Percentiles rank a stretch among this genome's conserved stretches.
Conservation (phyloP, 2,888 invertebrate species). For the Carterocephalus palaemon region DNA sequence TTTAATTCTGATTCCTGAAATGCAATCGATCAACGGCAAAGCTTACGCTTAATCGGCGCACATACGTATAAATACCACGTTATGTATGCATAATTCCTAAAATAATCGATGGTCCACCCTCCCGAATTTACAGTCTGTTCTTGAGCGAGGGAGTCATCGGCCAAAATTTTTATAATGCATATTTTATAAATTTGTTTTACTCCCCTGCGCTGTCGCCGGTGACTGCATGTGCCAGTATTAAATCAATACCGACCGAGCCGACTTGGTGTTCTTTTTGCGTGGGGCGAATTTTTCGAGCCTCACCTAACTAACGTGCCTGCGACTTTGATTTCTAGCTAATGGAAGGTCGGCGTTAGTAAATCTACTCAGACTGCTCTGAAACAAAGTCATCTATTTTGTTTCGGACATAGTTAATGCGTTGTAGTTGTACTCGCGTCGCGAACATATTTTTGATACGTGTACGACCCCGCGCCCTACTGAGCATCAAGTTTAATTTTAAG, state of each 20-base stretch:
- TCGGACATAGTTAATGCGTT: constrained; percentile 20
- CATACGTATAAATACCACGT: constrained; percentile 14
- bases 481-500: constrained; percentile 2
- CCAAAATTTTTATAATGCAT: constrained; percentile 62
- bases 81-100: constrained; percentile 50
- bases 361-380: constrained; percentile 28
- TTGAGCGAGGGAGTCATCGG: constrained; percentile 57
- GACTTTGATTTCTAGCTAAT: constrained; percentile 44
- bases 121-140: constrained; percentile 49
- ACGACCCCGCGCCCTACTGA: constrained; percentile 6
- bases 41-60: too few relatives aligned
- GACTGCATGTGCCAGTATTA: constrained; percentile 52
- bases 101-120: constrained; percentile 62
- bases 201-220: constrained; percentile 46
- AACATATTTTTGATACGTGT: constrained; percentile 8
- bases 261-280: constrained; percentile 49
- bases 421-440: constrained; percentile 3
- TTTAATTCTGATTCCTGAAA: too few relatives aligned
- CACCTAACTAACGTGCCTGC: constrained; percentile 36
- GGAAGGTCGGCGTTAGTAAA: constrained; percentile 41
- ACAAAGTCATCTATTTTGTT: constrained; percentile 23
- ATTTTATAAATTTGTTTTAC: constrained; percentile 72
- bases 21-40: too few relatives aligned
- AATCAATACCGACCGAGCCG: constrained; percentile 57
- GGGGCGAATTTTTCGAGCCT: constrained; percentile 45